Evolutionary conservation across 2,113 vertebrate species (phyloP).

Genomic region (Martes martes): DNA sequence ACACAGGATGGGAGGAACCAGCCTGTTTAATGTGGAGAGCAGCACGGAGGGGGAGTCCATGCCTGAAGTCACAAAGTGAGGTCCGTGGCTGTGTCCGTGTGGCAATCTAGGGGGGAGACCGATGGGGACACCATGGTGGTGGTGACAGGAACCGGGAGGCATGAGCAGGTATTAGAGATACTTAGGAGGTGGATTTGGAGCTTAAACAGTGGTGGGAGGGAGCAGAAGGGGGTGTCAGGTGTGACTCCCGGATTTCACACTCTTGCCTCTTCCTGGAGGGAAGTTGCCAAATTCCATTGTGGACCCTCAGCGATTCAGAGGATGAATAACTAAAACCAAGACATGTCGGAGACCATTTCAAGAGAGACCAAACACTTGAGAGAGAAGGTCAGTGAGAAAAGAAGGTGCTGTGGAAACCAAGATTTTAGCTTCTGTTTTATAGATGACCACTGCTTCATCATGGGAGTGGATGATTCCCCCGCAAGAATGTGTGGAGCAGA

Average conservation of each 20-base stretch:
- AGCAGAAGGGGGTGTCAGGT: not conserved
- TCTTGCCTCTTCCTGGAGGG: not conserved
- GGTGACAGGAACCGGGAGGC: not conserved
- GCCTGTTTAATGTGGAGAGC: too few species aligned
- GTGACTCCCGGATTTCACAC: not conserved
- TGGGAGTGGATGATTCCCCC: not conserved
- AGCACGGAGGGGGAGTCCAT: rapidly evolving
- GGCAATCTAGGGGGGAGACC: not conserved
- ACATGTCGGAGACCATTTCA: not conserved
- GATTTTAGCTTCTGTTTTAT: not conserved
- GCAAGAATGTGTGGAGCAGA: not conserved
- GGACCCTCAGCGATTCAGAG: not conserved
- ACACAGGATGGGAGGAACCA: not conserved
- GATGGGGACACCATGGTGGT: not conserved
- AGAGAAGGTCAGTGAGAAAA: not conserved
- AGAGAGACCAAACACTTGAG: not conserved
- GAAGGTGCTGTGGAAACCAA: not conserved
- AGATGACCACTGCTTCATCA: not conserved
- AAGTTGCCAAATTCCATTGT: not conserved
- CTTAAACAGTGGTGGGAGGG: not conserved
- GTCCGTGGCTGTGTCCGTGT: rapidly evolving
- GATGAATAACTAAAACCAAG: not conserved
- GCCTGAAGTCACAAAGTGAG: not conserved
- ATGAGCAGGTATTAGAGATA: not conserved
- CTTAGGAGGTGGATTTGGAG: not conserved